phyloP scores from a whole-genome alignment of 2,888 invertebrate genomes.

The Gymnocheta viridis region DNA sequence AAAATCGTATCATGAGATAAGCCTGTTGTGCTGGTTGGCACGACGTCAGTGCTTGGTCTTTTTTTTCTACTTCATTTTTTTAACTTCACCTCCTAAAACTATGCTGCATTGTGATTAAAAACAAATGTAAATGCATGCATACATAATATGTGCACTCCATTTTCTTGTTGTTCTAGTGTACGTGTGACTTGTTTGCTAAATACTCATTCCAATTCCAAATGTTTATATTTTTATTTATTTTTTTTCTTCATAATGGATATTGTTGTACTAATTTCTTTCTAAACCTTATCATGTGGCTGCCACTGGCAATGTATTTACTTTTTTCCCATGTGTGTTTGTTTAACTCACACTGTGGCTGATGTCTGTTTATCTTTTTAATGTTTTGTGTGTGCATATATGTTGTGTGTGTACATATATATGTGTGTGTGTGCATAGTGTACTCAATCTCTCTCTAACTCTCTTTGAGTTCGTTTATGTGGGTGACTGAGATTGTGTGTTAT shows the following conservation, averaged over 20 bases:
- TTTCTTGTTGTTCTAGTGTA: not conserved
- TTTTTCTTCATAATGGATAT: not conserved
- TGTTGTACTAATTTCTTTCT: conserved; percentile 64
- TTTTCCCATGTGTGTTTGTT: conserved; percentile 59
- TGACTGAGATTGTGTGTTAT: conserved; percentile 1
- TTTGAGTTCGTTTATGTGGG: conserved; percentile 8
- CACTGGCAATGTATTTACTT: conserved; percentile 66
- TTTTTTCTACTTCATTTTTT: not conserved
- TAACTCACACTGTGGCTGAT: conserved; percentile 36
- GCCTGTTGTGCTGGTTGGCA: conserved; percentile 39
- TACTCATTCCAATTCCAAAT: conserved; percentile 29
- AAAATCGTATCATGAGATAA: conserved; percentile 44
- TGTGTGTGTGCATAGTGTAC: not conserved
- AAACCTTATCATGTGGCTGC: conserved; percentile 67
- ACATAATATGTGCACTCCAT: not conserved
- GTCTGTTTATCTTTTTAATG: conserved; percentile 60
- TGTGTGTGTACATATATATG: not conserved
- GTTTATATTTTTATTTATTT: not conserved
- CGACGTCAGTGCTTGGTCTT: conserved; percentile 14
- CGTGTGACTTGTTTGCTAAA: conserved; percentile 53
- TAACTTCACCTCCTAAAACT: conserved; percentile 28
- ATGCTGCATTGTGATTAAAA: conserved; percentile 48
- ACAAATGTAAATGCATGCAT: conserved; percentile 6
- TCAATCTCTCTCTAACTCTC: conserved; percentile 26
- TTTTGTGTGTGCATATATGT: not conserved